These are phyloP conservation scores for Nylanderia fulva DNA, from an alignment of 1,140 invertebrate species.

Conservation along the genomic window DNA sequence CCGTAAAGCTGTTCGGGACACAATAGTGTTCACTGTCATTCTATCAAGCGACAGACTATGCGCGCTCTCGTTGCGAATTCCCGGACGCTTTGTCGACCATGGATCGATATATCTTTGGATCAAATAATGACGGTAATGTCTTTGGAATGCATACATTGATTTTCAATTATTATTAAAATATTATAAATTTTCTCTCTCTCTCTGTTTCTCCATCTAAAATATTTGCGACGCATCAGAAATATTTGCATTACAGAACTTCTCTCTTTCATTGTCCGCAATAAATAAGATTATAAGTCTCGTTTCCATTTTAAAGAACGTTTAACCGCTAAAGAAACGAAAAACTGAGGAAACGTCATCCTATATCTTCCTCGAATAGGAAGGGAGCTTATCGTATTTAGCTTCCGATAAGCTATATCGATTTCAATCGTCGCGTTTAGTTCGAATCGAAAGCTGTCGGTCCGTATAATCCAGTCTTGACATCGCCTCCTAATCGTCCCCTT, in stretches of 20 bases:
- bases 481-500: slow-evolving; percentile 64
- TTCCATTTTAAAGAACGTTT: not conserved
- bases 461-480: slow-evolving; percentile 54
- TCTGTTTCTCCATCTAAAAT: not conserved
- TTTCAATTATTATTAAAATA: not conserved
- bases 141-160: not conserved
- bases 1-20: slow-evolving; percentile 33
- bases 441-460: slow-evolving; percentile 26
- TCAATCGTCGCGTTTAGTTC: slow-evolving; percentile 45
- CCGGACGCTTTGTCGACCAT: not conserved
- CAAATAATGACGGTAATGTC: not conserved
- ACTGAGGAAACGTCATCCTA: slow-evolving; percentile 9
- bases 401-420: slow-evolving; percentile 46
- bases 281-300: not conserved
- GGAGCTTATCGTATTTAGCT: slow-evolving; percentile 12
- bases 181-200: too few species aligned
- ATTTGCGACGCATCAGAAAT: not conserved
- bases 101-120: not conserved
- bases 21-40: slow-evolving; percentile 59
- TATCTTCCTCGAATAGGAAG: too few species aligned
- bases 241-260: slow-evolving; percentile 16
- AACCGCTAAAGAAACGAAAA: not conserved
- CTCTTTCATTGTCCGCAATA: not conserved
- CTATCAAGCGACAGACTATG: slow-evolving; percentile 25
- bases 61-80: not conserved